These are phyloP conservation scores for Gryllus longicercus DNA, from an alignment of 2,888 invertebrate genomes.

Conservation along the genomic window DNA sequence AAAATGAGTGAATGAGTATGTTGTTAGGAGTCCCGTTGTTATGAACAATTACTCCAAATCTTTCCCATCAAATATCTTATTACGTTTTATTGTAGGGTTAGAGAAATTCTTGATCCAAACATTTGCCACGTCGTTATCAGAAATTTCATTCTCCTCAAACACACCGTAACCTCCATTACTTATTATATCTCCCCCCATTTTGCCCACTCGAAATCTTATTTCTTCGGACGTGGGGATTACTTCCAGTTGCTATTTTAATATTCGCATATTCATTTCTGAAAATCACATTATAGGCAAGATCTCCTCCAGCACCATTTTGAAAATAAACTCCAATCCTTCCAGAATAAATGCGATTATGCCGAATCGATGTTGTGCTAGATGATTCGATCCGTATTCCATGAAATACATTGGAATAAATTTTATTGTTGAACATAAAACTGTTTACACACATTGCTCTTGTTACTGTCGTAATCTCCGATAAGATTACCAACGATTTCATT, in stretches of 20 bases:
- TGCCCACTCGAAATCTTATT: conserved; percentile 99
- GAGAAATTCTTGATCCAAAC: conserved; percentile 99
- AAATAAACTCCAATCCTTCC: conserved; percentile 98
- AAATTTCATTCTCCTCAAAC: conserved; percentile 97
- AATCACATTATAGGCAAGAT: conserved; percentile 97
- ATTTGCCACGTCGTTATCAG: conserved; percentile 99
- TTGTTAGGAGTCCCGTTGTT: conserved; percentile 98
- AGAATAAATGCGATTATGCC: conserved; percentile 95
- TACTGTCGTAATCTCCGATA: conserved; percentile 98
- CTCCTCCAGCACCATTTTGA: conserved; percentile 98
- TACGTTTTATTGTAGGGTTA: conserved; percentile 93
- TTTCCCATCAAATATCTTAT: conserved; percentile 96
- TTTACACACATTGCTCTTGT: conserved; percentile 96
- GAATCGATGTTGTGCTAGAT: conserved; percentile 89
- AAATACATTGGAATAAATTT: conserved; percentile 91
- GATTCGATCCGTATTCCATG: conserved; percentile 94
- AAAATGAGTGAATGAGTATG: too few relatives aligned
- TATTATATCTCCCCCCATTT: conserved; percentile 96
- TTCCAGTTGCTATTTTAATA: conserved; percentile 94
- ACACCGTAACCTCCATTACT: conserved; percentile 98
- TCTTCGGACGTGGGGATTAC: conserved; percentile 93
- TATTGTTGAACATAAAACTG: conserved; percentile 99
- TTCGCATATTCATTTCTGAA: conserved; percentile 99
- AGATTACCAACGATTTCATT: conserved; percentile 64
- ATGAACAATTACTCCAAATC: conserved; percentile 99